These are phyloP conservation scores for Malaclemys terrapin DNA, from an alignment of 2,113 vertebrate genomes.

Conservation along the genomic window DNA sequence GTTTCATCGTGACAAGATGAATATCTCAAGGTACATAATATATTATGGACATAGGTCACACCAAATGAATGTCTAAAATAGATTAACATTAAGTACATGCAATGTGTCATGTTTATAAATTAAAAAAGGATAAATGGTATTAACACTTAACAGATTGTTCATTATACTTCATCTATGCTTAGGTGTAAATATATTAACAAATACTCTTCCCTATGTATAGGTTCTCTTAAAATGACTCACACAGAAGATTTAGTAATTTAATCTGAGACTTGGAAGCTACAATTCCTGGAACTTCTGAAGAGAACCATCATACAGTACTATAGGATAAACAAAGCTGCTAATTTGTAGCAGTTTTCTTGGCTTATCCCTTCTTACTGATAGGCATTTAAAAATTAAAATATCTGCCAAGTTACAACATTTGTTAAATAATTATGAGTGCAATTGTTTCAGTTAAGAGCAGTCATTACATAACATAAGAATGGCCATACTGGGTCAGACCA, in stretches of 20 bases:
- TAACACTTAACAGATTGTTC: conserved; percentile 78
- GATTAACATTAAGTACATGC: conserved; percentile 80
- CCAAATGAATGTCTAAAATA: conserved; percentile 78
- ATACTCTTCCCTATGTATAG: background rate
- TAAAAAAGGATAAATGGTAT: conserved; percentile 77
- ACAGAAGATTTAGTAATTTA: background rate
- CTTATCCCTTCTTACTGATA: background rate
- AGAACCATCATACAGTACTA: background rate
- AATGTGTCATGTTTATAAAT: conserved; percentile 80
- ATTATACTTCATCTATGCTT: conserved; percentile 66
- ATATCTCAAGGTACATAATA: conserved; percentile 82
- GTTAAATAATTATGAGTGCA: background rate
- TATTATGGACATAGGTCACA: conserved; percentile 82
- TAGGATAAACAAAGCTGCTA: conserved; percentile 3
- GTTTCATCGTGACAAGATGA: conserved; percentile 83
- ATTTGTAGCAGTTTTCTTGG: background rate
- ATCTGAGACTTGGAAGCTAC: background rate
- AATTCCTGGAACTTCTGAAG: background rate
- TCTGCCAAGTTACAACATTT: background rate
- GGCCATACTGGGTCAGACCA: too few species aligned
- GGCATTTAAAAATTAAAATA: background rate
- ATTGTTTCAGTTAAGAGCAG: background rate
- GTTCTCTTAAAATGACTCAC: conserved; percentile 40
- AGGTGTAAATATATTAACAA: conserved; percentile 62
- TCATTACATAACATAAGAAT: background rate